phyloP scores from a whole-genome alignment of 2,113 vertebrate species.

The Ciconia maguari region DNA sequence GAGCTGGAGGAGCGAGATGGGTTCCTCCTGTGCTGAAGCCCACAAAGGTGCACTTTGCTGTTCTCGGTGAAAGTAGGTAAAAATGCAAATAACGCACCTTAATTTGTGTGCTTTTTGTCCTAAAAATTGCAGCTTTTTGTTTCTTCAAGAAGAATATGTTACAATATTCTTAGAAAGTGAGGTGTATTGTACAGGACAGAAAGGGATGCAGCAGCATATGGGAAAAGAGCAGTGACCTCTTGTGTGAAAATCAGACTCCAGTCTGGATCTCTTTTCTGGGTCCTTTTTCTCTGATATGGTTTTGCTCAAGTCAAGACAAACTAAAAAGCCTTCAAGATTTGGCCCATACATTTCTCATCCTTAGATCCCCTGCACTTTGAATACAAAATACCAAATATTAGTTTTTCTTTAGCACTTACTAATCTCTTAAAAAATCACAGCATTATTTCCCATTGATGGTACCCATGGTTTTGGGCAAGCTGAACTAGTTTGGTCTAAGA shows the following conservation, averaged over 20 bases:
- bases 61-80: background rate
- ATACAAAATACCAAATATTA: background rate
- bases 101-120: background rate
- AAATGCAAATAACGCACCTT: background rate
- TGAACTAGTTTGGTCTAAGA: background rate
- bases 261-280: background rate
- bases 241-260: background rate
- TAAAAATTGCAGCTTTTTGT: slow-evolving; percentile 11
- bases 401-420: slow-evolving; percentile 13
- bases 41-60: background rate
- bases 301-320: background rate
- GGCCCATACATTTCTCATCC: background rate
- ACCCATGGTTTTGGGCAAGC: background rate
- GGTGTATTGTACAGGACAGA: background rate
- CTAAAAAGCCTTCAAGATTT: background rate
- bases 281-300: background rate
- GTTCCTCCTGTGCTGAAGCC: background rate
- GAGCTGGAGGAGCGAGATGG: background rate
- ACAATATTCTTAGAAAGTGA: slow-evolving; percentile 1
- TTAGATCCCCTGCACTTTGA: slow-evolving; percentile 10
- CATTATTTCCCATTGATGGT: background rate
- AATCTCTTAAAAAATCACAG: background rate
- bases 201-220: background rate
- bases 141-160: slow-evolving; percentile 19
- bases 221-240: background rate